A percentile compares a stretch with the other conserved stretches of the same genome.
Conservation (phyloP, 2,113 vertebrate genomes). For the Platysternon megacephalum region DNA sequence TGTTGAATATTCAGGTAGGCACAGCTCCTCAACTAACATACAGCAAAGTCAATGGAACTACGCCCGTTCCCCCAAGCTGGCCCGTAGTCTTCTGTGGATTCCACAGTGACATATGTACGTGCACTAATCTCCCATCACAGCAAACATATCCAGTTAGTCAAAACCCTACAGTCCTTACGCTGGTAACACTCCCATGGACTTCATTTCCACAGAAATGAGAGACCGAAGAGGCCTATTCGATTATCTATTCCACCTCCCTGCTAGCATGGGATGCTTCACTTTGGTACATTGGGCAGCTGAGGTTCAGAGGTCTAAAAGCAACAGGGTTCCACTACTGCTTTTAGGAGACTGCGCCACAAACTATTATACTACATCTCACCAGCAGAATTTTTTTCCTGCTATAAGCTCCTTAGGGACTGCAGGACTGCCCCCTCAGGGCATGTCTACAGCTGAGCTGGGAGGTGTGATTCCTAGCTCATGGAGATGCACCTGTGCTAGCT, state of each 20-base stretch:
- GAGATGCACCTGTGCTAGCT: background rate
- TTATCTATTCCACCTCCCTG: background rate
- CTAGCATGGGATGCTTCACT: background rate
- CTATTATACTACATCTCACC: background rate
- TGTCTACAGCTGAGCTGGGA: background rate
- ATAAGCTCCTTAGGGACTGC: background rate
- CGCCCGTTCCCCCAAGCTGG: background rate
- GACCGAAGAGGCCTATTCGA: accelerated
- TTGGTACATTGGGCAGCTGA: accelerated
- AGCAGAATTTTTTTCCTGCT: background rate
- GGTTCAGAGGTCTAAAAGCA: background rate
- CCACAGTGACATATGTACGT: accelerated
- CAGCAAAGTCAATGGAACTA: background rate
- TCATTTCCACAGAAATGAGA: accelerated
- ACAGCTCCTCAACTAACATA: background rate
- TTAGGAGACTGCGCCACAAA: background rate
- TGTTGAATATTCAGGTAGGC: background rate
- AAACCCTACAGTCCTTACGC: background rate
- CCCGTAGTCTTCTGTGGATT: background rate
- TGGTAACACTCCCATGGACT: background rate
- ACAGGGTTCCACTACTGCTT: background rate
- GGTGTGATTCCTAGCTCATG: background rate
- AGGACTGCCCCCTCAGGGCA: background rate
- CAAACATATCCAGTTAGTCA: background rate
- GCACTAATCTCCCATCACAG: accelerated